Evolutionary conservation across 2,888 invertebrate species (phyloP), one percentile per base, ranked within the genome.

Genomic region (Chloroclystis v-ata): DNA sequence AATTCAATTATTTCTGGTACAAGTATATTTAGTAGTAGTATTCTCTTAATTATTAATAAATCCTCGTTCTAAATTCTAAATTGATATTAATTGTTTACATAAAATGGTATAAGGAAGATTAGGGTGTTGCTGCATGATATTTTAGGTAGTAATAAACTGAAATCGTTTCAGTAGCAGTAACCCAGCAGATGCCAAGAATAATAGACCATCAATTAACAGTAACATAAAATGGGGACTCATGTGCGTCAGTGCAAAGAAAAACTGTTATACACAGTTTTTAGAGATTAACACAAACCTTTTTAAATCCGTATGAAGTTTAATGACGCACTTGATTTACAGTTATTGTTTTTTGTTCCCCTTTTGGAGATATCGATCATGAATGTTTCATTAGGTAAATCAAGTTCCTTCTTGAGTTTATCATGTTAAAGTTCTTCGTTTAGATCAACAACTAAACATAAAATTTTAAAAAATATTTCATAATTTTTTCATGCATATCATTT

Each of bases 201-300:
- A 59, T 49, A 64, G 45, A 33, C 47, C 37, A 54, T 52, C 52
- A 48, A 48, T 54, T 53, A 55, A 43, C 20, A 7, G n/a, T 1
- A n/a, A 35, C 16, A 35, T 8, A 35, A 20, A 4, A 38, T 44
- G 32, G 26, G 54, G 50, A 47, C 46, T 51, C 56, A 53, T 47
- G 59, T 69, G 62, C 67, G 72, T 67, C 72, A 69, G 53, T 43
- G 47, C 43, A 54, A 59, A 63, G 57, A 59, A 56, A 58, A 61
- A n/a, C n/a, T 59, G 60, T 56, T 45, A 28, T 32, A 20, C n/a
- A 20, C n/a, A 16, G 1, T 28, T 28, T 16, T 10, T 28, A n/a
- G 10, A 28, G 2, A 33, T 20, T 14, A n/a, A 9, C 14, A 29
- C 12, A 13, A 1, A 16, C n/a, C n/a, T n/a, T n/a, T n/a, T n/a